A percentile compares a stretch with the other conserved stretches of the same genome.
phyloP scores from a whole-genome alignment of 2,113 vertebrate species.

The Stictonetta naevosa region DNA sequence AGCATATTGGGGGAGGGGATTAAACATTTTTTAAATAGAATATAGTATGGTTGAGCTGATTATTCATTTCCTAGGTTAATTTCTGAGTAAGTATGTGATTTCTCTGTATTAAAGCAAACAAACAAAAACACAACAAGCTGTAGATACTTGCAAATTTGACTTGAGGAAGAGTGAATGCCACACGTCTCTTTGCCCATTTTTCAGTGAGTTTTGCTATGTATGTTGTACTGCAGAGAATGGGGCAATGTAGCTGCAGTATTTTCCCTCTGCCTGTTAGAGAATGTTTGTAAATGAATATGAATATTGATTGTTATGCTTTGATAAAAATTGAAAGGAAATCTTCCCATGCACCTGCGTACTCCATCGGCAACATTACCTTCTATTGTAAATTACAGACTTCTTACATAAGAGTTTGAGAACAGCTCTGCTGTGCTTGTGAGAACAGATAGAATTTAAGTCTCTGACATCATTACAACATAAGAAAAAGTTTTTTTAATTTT shows the following conservation, averaged over 20 bases:
- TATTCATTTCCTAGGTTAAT: not conserved
- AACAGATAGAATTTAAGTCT: not conserved
- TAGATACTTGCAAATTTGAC: not conserved
- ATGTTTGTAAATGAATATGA: not conserved
- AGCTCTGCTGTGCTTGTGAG: not conserved
- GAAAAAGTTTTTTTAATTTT: not conserved
- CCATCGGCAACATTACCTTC: not conserved
- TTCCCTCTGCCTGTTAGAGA: not conserved
- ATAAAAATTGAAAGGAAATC: not conserved
- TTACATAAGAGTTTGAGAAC: not conserved
- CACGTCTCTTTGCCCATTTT: not conserved
- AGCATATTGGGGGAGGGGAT: accelerated
- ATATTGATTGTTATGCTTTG: not conserved
- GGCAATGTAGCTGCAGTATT: not conserved
- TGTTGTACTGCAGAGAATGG: not conserved
- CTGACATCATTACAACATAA: not conserved
- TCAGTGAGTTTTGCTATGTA: not conserved
- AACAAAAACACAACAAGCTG: not conserved
- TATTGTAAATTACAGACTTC: not conserved
- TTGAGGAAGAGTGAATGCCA: not conserved
- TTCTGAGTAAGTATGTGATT: not conserved
- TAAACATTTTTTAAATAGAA: not conserved
- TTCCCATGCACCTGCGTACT: not conserved
- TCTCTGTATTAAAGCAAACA: not conserved
- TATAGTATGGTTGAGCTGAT: not conserved